Conservation (phyloP, 2,113 vertebrate genomes). For the Pterocles burchelli region DNA sequence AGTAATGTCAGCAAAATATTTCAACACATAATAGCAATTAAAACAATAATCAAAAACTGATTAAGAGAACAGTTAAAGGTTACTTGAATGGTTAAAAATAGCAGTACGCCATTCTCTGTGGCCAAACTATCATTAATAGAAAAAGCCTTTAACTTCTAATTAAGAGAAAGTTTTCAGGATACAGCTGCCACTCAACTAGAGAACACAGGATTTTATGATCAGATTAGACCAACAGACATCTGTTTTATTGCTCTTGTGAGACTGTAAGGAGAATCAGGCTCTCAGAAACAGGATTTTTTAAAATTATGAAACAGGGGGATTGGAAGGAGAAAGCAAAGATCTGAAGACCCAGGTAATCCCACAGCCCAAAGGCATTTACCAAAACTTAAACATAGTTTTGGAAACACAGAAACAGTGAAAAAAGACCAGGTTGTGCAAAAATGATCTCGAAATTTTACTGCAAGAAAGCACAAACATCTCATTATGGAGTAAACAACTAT, state of each 20-base stretch:
- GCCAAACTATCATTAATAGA: slow-evolving; percentile 15
- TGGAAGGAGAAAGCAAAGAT: slow-evolving; percentile 40
- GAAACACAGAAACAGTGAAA: background rate
- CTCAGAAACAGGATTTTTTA: slow-evolving; percentile 42
- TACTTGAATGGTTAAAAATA: background rate
- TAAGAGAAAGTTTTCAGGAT: slow-evolving; percentile 67
- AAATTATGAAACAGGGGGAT: slow-evolving; percentile 39
- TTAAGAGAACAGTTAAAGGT: background rate
- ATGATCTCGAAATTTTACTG: background rate
- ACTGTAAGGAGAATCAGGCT: slow-evolving; percentile 37
- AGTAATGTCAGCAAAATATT: background rate
- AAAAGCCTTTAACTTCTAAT: slow-evolving; percentile 59
- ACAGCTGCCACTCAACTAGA: slow-evolving; percentile 66
- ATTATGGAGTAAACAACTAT: background rate
- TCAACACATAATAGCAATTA: background rate
- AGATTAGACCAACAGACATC: slow-evolving; percentile 58
- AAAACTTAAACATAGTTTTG: background rate
- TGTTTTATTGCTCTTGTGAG: slow-evolving; percentile 12
- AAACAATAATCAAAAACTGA: background rate
- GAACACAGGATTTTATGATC: slow-evolving; percentile 62
- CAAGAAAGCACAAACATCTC: background rate
- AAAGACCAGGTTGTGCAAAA: background rate
- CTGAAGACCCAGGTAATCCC: background rate
- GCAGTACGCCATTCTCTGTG: background rate
- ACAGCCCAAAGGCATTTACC: background rate